Conservation (phyloP, 2,113 vertebrate genomes). For the Colaptes auratus region DNA sequence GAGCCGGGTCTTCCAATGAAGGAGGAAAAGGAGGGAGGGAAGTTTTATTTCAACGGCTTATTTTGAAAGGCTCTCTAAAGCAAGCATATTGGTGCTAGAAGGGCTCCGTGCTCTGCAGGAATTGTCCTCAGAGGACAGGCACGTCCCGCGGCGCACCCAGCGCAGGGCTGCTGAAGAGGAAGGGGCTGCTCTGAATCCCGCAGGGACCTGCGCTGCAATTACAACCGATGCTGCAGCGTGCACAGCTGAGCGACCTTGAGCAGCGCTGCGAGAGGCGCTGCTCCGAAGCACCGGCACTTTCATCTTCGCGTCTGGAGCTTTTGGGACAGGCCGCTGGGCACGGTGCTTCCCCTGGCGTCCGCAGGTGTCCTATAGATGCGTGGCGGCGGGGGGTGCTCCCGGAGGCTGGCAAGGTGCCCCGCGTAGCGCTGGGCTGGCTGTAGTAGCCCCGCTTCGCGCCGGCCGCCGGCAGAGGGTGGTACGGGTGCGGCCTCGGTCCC, state of each 20-base stretch:
- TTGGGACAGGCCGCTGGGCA: neutral
- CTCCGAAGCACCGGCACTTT: neutral
- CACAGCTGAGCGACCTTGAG: constrained; percentile 19
- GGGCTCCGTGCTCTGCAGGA: neutral
- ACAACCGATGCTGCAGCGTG: neutral
- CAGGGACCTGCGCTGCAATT: neutral
- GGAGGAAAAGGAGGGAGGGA: rapidly evolving
- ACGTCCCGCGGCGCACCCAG: neutral
- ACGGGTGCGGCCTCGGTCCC: neutral
- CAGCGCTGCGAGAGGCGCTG: neutral
- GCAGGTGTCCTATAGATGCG: neutral
- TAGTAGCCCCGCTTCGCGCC: neutral
- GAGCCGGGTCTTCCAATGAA: neutral
- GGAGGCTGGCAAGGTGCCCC: neutral
- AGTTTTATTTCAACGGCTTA: neutral
- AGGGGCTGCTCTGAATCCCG: neutral
- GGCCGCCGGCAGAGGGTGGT: neutral
- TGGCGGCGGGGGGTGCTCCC: neutral
- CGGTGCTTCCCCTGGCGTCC: rapidly evolving
- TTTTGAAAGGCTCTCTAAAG: neutral
- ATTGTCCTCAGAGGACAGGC: neutral
- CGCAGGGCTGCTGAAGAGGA: neutral
- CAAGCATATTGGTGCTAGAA: neutral
- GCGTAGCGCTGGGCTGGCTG: neutral
- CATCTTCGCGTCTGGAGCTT: neutral